Evolutionary conservation across 2,113 vertebrate species (phyloP).

Genomic region (Myotis lucifugus): DNA sequence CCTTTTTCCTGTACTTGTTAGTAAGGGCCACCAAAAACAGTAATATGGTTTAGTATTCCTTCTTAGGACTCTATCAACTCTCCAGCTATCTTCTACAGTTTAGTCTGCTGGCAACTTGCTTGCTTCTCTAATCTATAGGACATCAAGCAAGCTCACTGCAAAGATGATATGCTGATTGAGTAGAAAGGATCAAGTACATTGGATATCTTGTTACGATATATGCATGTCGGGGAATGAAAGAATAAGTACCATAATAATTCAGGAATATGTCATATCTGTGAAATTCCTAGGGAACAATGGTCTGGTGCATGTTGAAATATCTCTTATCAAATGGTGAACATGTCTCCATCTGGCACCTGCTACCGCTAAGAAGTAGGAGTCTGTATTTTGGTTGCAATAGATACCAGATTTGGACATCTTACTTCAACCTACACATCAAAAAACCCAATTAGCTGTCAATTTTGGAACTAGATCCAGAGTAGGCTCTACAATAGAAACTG

Average conservation of each 20-base stretch:
- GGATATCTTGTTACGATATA: not conserved
- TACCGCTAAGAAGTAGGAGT: not conserved
- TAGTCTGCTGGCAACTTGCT: not conserved
- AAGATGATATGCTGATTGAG: not conserved
- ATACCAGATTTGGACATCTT: not conserved
- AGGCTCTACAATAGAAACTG: not conserved
- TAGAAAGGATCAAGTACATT: not conserved
- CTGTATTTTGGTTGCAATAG: not conserved
- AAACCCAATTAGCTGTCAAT: not conserved
- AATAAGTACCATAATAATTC: not conserved
- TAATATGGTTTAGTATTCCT: not conserved
- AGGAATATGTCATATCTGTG: not conserved
- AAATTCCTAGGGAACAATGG: not conserved
- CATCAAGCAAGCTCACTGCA: not conserved
- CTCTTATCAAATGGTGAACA: not conserved
- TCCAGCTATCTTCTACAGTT: not conserved
- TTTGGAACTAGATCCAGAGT: not conserved
- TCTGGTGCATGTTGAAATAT: not conserved
- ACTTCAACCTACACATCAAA: conserved; percentile 27
- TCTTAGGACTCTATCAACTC: not conserved
- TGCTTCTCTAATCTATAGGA: not conserved
- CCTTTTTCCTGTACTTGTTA: not conserved
- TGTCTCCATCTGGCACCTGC: not conserved
- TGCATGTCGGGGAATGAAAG: not conserved
- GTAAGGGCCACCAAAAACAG: not conserved